Conservation (phyloP, 2,797 vertebrate species). For the Hydrophis major region DNA sequence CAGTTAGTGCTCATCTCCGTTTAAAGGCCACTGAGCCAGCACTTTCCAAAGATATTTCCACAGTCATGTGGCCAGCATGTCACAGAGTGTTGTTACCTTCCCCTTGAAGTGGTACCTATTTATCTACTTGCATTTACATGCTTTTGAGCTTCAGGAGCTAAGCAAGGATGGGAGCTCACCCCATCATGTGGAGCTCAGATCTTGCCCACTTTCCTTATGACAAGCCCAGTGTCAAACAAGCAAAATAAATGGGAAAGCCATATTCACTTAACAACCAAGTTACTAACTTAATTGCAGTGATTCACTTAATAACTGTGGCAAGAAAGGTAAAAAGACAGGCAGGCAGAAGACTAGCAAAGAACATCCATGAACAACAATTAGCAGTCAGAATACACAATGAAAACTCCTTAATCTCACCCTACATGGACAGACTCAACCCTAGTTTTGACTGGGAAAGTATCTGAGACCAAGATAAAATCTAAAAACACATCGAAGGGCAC, state of each 20-base stretch:
- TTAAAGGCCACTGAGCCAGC: not conserved
- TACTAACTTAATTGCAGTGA: too few species aligned
- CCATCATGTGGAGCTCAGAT: not conserved
- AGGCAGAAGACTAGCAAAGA: too few species aligned
- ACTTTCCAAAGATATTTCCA: not conserved
- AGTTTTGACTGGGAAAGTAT: not conserved
- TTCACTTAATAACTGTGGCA: too few species aligned
- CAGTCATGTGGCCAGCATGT: not conserved
- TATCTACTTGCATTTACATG: not conserved
- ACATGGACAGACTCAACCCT: not conserved
- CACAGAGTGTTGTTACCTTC: not conserved
- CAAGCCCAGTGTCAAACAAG: not conserved
- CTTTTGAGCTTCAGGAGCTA: not conserved
- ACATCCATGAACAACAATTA: not conserved
- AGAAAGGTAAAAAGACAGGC: too few species aligned
- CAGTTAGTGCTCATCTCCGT: not conserved
- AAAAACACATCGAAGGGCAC: too few species aligned
- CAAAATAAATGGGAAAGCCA: not conserved
- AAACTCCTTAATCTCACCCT: not conserved
- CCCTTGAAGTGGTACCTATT: not conserved
- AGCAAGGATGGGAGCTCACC: not conserved
- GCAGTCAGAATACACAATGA: not conserved
- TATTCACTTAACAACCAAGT: not conserved
- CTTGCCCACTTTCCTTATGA: too few species aligned
- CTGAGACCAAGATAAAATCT: not conserved